A percentile compares a stretch with the other conserved stretches of the same genome.
These are phyloP conservation scores for Crematogaster levior DNA, from an alignment of 2,888 invertebrate genomes.

Conservation along the genomic window DNA sequence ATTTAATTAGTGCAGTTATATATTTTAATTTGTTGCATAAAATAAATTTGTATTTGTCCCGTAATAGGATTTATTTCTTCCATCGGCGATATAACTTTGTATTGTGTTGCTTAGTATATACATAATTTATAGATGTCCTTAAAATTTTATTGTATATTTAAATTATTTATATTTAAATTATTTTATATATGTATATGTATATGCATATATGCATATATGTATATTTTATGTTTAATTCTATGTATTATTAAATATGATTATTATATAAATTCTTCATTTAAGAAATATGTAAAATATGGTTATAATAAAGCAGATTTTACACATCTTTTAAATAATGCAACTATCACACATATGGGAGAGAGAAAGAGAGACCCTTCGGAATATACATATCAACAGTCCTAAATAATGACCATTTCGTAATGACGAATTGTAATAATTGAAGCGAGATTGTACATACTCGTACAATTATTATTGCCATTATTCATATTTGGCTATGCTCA, in stretches of 20 bases:
- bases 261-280: background rate
- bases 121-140: background rate
- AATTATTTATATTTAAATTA: no score
- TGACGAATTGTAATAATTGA: slow-evolving; percentile 28
- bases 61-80: background rate
- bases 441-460: slow-evolving; percentile 5
- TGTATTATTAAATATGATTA: no score
- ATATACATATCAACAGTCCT: background rate
- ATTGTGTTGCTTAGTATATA: background rate
- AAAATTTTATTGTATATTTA: no score
- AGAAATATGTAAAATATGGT: background rate
- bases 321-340: background rate
- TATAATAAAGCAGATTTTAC: background rate
- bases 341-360: background rate
- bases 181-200: no score
- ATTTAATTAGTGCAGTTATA: background rate
- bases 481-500: slow-evolving; percentile 20
- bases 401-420: slow-evolving; percentile 2
- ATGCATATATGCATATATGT: no score
- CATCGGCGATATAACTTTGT: background rate
- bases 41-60: background rate
- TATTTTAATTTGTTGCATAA: background rate
- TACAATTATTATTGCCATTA: slow-evolving; percentile 19
- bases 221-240: no score
- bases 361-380: background rate